A percentile compares a stretch with the other conserved stretches of the same genome.
Evolutionary conservation across 2,888 invertebrate genomes (phyloP).

Genomic region (Sphaerophoria rueppellii): DNA sequence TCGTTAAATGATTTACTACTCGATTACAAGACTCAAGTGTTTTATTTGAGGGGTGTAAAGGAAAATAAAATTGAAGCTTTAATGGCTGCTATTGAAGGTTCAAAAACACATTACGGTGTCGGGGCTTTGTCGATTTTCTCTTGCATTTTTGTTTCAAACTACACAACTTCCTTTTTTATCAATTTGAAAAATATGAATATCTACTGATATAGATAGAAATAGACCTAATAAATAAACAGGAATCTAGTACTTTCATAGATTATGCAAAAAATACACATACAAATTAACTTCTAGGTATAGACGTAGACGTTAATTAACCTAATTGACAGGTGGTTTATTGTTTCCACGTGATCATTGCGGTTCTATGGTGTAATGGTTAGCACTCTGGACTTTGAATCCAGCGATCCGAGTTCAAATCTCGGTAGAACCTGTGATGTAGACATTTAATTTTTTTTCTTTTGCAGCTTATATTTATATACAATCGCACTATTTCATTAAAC

Average conservation of each 20-base stretch:
- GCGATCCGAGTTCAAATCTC: slow-evolving; percentile 75
- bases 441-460: background rate
- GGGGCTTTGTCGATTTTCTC: too few relatives aligned
- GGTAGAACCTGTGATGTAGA: slow-evolving; percentile 57
- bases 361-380: slow-evolving; percentile 76
- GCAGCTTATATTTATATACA: too few relatives aligned
- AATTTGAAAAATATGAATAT: too few relatives aligned
- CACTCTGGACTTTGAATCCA: slow-evolving; percentile 75
- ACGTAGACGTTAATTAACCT: background rate
- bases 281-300: background rate
- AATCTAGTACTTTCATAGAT: background rate
- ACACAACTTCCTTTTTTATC: too few relatives aligned
- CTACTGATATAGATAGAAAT: too few relatives aligned
- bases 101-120: too few relatives aligned
- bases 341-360: slow-evolving; percentile 39
- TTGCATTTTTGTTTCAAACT: too few relatives aligned
- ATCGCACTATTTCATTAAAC: too few relatives aligned
- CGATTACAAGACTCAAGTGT: slow-evolving; percentile 16
- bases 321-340: slow-evolving; percentile 1
- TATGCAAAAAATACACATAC: too few relatives aligned
- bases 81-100: too few relatives aligned
- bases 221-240: background rate
- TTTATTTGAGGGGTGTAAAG: too few relatives aligned
- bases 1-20: slow-evolving; percentile 50
- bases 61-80: too few relatives aligned